Evolutionary conservation across 2,797 vertebrate genomes (phyloP).

Genomic region (Coilia nasus): DNA sequence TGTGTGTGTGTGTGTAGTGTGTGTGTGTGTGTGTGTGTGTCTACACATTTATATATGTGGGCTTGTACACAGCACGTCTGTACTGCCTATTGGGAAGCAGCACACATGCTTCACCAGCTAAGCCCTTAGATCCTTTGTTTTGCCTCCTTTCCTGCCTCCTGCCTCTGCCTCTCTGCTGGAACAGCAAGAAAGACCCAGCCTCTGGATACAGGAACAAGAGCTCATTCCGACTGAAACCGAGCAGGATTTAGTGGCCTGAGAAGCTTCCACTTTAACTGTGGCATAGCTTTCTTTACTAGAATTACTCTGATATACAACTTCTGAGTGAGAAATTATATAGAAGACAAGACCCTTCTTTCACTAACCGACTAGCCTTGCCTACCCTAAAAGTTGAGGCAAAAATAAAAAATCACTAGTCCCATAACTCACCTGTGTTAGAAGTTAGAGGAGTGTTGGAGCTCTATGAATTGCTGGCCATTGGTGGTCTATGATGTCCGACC

Average conservation of each 20-base stretch:
- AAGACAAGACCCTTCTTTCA: background rate
- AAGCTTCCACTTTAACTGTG: background rate
- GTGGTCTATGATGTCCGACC: background rate
- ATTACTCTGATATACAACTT: background rate
- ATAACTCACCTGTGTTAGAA: too few species aligned
- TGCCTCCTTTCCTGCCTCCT: conserved; percentile 23
- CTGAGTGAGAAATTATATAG: background rate
- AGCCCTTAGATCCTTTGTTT: conserved; percentile 41
- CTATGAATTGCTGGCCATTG: background rate
- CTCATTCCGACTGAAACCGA: conserved; percentile 41
- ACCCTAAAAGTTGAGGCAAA: too few species aligned
- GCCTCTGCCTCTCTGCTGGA: conserved; percentile 43
- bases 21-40: conserved; percentile 27
- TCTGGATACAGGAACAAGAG: conserved; percentile 9
- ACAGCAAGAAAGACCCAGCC: conserved; percentile 38
- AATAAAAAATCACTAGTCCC: too few species aligned
- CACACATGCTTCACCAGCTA: conserved; percentile 10
- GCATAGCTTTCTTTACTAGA: background rate
- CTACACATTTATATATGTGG: conserved; percentile 31
- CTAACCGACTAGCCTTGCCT: too few species aligned
- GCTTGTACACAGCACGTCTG: conserved; percentile 33
- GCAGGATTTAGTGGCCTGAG: conserved; percentile 30
- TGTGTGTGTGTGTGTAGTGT: conserved; percentile 34
- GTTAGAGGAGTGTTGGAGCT: too few species aligned
- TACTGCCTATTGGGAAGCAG: conserved; percentile 24